Evolutionary conservation across 2,113 vertebrate species (phyloP).

Genomic region (Baryphthengus martii): DNA sequence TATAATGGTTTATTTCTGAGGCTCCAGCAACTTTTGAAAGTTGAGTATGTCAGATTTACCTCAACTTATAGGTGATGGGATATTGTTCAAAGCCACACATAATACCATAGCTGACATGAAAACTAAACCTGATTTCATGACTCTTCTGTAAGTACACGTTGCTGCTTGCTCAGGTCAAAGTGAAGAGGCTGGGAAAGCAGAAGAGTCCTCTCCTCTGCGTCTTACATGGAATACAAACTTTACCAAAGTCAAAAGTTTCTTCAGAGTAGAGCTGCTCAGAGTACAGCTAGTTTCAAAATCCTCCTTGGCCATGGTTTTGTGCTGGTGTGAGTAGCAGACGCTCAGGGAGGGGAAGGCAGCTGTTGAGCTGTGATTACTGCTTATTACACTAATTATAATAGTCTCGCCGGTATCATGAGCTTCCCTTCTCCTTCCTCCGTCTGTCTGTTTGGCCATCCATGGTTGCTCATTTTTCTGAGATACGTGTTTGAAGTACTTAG

Average conservation of each 20-base stretch:
- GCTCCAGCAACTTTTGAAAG: neutral
- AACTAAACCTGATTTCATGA: neutral
- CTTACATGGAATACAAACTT: neutral
- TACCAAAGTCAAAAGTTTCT: neutral
- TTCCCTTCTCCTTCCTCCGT: neutral
- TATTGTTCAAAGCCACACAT: neutral
- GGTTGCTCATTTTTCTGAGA: neutral
- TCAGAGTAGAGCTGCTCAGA: neutral
- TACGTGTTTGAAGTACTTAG: neutral
- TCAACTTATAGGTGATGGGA: fast-evolving
- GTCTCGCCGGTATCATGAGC: neutral
- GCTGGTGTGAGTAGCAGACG: fast-evolving
- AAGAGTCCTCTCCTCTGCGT: neutral
- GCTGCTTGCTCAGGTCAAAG: neutral
- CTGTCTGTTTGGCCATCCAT: conserved; percentile 8
- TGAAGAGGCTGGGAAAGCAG: neutral
- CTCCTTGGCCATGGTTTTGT: neutral
- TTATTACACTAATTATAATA: conserved; percentile 37
- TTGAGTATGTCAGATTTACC: neutral
- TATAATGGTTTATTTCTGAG: neutral
- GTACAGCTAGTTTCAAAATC: neutral
- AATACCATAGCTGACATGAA: neutral
- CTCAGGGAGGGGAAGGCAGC: neutral
- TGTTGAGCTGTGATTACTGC: conserved; percentile 13
- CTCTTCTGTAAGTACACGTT: neutral